Percentiles rank a stretch among this genome's conserved stretches.
Evolutionary conservation across 37 sponge, comb jelly and placozoan genomes (phyloP).

Genomic region (Bolinopsis microptera): DNA sequence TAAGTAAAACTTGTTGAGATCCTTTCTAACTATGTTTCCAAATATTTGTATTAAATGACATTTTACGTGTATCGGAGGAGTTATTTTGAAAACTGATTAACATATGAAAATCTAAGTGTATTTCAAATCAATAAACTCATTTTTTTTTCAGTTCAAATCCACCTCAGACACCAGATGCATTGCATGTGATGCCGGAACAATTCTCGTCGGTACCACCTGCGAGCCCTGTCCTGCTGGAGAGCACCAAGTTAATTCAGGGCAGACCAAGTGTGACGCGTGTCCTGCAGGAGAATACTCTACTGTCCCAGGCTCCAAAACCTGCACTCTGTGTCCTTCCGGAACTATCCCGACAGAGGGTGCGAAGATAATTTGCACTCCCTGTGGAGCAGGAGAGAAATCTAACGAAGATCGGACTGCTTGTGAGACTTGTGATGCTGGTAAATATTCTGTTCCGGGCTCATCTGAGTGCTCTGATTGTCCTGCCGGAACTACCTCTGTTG

Average conservation of each 20-base stretch:
- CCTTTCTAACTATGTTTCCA: too few species aligned
- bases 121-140: too few species aligned
- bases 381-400: background rate
- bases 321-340: background rate
- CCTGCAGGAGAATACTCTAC: background rate
- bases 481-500: background rate
- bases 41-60: too few species aligned
- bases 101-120: too few species aligned
- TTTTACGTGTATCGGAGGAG: too few species aligned
- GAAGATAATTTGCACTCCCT: background rate
- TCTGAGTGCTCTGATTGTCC: background rate
- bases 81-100: too few species aligned
- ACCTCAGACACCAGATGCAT: background rate
- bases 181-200: background rate
- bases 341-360: background rate
- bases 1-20: background rate
- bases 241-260: background rate
- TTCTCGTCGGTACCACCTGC: background rate
- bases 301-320: background rate
- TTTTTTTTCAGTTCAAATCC: background rate
- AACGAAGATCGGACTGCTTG: background rate
- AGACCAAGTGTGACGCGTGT: background rate
- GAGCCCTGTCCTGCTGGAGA: slow-evolving; percentile 2
- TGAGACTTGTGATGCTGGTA: background rate
- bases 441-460: background rate